Percentiles rank a stretch among this genome's conserved stretches.
These are phyloP conservation scores for Megaceryle torquata DNA, from an alignment of 2,113 vertebrate genomes.

Conservation along the genomic window DNA sequence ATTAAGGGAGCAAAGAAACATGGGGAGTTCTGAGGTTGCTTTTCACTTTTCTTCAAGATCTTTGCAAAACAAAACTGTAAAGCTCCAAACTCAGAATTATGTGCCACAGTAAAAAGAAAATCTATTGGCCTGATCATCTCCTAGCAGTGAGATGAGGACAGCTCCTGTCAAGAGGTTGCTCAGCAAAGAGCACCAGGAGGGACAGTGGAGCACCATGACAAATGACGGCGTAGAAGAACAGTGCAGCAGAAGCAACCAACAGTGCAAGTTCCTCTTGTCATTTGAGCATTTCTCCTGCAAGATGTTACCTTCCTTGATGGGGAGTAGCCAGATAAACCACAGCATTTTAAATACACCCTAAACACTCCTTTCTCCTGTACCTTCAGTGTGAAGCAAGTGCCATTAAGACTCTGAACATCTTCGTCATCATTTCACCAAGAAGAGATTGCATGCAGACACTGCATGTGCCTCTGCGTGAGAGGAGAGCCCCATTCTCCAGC, in stretches of 20 bases:
- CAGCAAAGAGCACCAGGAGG: background rate
- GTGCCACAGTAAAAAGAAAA: background rate
- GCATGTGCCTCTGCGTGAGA: accelerated
- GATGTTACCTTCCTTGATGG: background rate
- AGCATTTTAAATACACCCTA: background rate
- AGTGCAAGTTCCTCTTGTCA: background rate
- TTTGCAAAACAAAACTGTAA: background rate
- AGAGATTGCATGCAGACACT: background rate
- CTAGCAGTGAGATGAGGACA: background rate
- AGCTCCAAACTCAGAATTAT: background rate
- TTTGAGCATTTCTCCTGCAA: background rate
- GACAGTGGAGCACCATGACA: accelerated
- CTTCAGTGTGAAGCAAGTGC: background rate
- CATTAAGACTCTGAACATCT: background rate
- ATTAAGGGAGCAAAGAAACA: background rate
- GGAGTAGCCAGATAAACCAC: background rate
- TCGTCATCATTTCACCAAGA: background rate
- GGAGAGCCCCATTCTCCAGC: background rate
- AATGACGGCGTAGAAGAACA: background rate
- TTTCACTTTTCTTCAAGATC: background rate
- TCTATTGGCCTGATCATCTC: accelerated
- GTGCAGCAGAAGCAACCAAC: background rate
- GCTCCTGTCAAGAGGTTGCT: background rate
- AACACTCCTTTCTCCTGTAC: background rate
- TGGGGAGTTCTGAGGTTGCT: background rate